Evolutionary conservation across 2,888 invertebrate species (phyloP).

Genomic region (Chalcis sispes): DNA sequence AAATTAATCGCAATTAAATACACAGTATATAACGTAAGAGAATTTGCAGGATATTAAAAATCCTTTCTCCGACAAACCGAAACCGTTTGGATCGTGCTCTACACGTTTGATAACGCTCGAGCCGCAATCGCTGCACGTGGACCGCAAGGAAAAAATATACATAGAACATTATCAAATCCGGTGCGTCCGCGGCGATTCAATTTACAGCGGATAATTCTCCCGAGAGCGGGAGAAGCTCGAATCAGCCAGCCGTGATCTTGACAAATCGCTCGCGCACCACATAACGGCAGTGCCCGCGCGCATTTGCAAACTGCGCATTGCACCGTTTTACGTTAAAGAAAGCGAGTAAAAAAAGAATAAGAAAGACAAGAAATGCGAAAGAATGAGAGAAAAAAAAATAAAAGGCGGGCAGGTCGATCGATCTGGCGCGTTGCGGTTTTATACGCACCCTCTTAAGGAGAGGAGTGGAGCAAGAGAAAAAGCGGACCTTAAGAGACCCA

Average conservation of each 20-base stretch:
- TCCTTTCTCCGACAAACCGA: too few relatives aligned
- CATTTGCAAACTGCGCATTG: slow-evolving; percentile 22
- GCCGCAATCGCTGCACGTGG: not conserved
- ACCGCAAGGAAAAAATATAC: not conserved
- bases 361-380: not conserved
- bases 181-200: slow-evolving; percentile 19
- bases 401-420: slow-evolving; percentile 60
- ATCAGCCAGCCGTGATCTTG: slow-evolving; percentile 54
- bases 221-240: slow-evolving; percentile 1
- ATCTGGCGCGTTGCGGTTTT: slow-evolving; percentile 55
- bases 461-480: slow-evolving; percentile 60
- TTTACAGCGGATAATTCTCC: slow-evolving; percentile 10
- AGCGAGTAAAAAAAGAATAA: not conserved
- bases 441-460: slow-evolving; percentile 11
- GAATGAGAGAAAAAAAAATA: slow-evolving; percentile 29
- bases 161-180: not conserved
- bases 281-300: slow-evolving; percentile 15
- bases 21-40: too few relatives aligned
- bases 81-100: too few relatives aligned
- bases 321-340: slow-evolving; percentile 4
- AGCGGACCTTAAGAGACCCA: slow-evolving; percentile 63
- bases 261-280: slow-evolving; percentile 47
- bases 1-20: too few relatives aligned
- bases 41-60: too few relatives aligned
- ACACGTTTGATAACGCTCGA: too few relatives aligned